Evolutionary conservation across 30 jellyfish, hydroid and myxozoan species (phyloP), one percentile per base, ranked within the genome.

Genomic region (Aurelia sp.): DNA sequence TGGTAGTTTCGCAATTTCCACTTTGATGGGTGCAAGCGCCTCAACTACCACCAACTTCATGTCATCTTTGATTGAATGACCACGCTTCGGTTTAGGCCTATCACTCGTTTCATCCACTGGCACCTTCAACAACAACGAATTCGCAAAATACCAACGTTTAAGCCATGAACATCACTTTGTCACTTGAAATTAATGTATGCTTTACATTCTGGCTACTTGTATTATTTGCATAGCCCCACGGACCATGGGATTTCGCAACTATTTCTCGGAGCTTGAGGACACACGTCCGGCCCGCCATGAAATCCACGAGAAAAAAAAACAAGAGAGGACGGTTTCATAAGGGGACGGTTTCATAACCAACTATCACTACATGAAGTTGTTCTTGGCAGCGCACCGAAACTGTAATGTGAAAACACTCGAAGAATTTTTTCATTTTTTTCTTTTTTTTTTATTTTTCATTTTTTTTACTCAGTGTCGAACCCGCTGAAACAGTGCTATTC

Each of bases 251-350:
- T 58, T 58, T 58, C 67, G 21, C 67, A 58, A 58, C 21, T 58
- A 58, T 58, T 19, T 58, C 67, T 58, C 67, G 67, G 20, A 17
- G 67, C 67, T 58, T 58, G 67, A 58, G 67, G 21, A 58, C 67
- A 58, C 67, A 58, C 21, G 67, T 58, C 67, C 67, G 67, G n/a
- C 67, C 67, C 67, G n/a, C 67, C 67, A 58, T 58, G 33, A 27
- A 27, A 27, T 27, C 33, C 33, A 27, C 33, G 33, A 27, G 33
- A 27, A 27, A 27, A 27, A 27, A 27, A 27, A 27, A n/a, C n/a
- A n/a, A n/a, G n/a, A n/a, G n/a, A n/a, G n/a, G n/a, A n/a, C n/a
- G n/a, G n/a, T n/a, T n/a, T n/a, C n/a, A n/a, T n/a, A n/a, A n/a
- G n/a, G 51, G 51, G 51, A 40, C 51, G 11, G 51, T 4, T 40